Evolutionary conservation across 2,888 invertebrate genomes (phyloP).

Genomic region (Brachypalpus laphriformis): DNA sequence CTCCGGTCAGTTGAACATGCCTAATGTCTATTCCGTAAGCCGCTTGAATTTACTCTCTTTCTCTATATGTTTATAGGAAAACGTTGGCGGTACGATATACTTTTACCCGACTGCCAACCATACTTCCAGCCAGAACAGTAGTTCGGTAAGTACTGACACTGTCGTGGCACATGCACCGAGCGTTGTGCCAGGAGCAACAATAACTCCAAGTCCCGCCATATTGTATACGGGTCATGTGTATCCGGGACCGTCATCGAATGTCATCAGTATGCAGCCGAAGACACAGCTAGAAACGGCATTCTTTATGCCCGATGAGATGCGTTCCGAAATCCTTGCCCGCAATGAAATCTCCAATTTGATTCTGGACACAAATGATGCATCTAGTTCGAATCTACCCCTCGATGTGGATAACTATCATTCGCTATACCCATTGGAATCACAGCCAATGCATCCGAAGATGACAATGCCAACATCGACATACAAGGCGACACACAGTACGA

Average conservation of each 20-base stretch:
- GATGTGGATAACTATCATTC: slow-evolving; percentile 96
- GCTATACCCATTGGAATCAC: slow-evolving; percentile 91
- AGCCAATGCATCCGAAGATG: slow-evolving; percentile 86
- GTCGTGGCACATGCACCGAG: slow-evolving; percentile 79
- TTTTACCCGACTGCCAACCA: slow-evolving; percentile 90
- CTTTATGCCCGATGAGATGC: slow-evolving; percentile 93
- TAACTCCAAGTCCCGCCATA: slow-evolving; percentile 78
- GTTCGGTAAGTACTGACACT: slow-evolving; percentile 79
- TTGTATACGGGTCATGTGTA: slow-evolving; percentile 82
- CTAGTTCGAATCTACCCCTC: slow-evolving; percentile 87
- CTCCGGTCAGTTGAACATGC: too few relatives aligned
- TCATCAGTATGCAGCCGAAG: slow-evolving; percentile 82
- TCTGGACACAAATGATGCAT: slow-evolving; percentile 87
- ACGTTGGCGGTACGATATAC: slow-evolving; percentile 97
- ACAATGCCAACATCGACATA: slow-evolving; percentile 92
- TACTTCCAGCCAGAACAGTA: slow-evolving; percentile 82
- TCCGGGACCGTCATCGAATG: slow-evolving; percentile 82
- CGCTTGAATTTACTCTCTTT: neutral
- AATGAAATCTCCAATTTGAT: slow-evolving; percentile 85
- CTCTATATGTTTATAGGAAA: slow-evolving; percentile 86
- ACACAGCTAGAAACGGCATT: slow-evolving; percentile 86
- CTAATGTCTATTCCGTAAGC: too few relatives aligned
- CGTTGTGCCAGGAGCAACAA: slow-evolving; percentile 77
- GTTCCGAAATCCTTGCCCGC: slow-evolving; percentile 83
- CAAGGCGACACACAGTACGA: slow-evolving; percentile 94